phyloP scores from a whole-genome alignment of 2,797 vertebrate species.

The Artibeus lituratus region DNA sequence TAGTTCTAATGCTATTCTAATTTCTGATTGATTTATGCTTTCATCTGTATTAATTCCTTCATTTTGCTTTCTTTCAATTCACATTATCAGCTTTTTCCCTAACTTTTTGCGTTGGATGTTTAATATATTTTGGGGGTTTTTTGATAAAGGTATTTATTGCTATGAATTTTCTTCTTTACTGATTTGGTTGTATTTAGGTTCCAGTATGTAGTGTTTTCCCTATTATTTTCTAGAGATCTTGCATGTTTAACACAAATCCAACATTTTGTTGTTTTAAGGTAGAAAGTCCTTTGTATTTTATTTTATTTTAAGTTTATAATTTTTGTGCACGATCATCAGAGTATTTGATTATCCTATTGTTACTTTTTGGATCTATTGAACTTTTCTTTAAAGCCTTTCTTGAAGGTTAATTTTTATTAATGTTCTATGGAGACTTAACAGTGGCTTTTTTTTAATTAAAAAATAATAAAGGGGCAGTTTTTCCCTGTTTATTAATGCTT shows the following conservation, averaged over 20 bases:
- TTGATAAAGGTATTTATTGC: not conserved
- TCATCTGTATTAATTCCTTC: not conserved
- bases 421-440: not conserved
- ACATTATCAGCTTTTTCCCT: not conserved
- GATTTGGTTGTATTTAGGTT: slow-evolving; percentile 9
- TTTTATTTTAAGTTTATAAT: slow-evolving; percentile 39
- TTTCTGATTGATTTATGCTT: not conserved
- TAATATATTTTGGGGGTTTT: not conserved
- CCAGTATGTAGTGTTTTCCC: not conserved
- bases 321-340: not conserved
- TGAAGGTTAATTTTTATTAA: slow-evolving; percentile 5
- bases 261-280: slow-evolving; percentile 2
- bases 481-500: not conserved
- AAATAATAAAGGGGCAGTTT: not conserved
- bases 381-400: slow-evolving; percentile 3
- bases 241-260: not conserved
- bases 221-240: slow-evolving; percentile 1
- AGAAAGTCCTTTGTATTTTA: not conserved
- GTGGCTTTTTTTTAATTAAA: slow-evolving; percentile 19
- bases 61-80: not conserved
- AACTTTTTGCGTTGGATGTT: not conserved
- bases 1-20: not conserved
- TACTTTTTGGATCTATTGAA: not conserved
- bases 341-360: not conserved
- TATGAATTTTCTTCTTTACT: slow-evolving; percentile 41